phyloP scores from a whole-genome alignment of 37 sponge, comb jelly and placozoan genomes.

The Geodia barretti region DNA sequence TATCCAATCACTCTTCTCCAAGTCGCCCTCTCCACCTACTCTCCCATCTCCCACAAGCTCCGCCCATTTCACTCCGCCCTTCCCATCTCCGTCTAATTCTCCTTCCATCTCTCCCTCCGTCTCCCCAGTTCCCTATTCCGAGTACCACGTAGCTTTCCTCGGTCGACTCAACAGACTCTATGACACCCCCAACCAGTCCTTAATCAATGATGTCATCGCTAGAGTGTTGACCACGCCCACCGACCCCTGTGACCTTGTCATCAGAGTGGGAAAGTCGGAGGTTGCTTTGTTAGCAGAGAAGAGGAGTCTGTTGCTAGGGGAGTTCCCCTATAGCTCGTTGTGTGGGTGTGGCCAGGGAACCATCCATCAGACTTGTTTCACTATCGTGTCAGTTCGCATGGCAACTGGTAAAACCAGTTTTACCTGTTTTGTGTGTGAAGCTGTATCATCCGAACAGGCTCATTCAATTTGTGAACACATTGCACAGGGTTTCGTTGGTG shows the following conservation, averaged over 20 bases:
- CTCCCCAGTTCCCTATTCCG: background rate
- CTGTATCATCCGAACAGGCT: background rate
- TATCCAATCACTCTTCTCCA: background rate
- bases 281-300: background rate
- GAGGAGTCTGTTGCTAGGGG: background rate
- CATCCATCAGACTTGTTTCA: constrained; percentile 27
- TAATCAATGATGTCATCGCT: background rate
- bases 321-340: constrained; percentile 14
- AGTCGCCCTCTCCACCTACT: background rate
- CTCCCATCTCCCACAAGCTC: background rate
- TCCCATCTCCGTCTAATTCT: background rate
- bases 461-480: background rate
- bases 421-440: background rate
- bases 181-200: constrained; percentile 9
- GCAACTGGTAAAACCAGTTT: background rate
- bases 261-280: background rate
- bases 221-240: background rate
- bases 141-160: background rate
- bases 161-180: constrained; percentile 3
- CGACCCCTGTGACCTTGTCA: background rate
- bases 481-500: background rate
- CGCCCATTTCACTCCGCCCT: background rate
- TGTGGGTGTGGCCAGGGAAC: constrained; percentile 40
- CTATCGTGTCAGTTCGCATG: constrained; percentile 5
- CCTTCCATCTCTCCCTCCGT: background rate